Evolutionary conservation across 2,888 invertebrate genomes (phyloP), one percentile per base, ranked within the genome.

Genomic region (Unio delphinus): DNA sequence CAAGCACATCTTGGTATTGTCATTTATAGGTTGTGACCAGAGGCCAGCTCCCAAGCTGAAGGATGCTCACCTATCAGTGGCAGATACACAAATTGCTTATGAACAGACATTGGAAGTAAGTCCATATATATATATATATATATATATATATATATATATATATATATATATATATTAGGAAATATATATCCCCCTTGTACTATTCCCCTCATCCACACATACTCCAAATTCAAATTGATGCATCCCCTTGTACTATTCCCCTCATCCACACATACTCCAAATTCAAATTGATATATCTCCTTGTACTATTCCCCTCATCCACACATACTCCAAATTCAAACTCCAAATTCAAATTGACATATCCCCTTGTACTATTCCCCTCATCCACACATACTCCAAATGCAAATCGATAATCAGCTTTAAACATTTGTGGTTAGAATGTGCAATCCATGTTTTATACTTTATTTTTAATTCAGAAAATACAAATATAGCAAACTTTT

Each of bases 1-100:
- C 81, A 92, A 92, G 75, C 92, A 93, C 84, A 89, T 93, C 15
- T 85, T 93, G 54, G 90, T 93, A 8, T 92, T 93, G 92, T 89
- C 90, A 1, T 92, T 93, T 80, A 91, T 93, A 73, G 93, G 93
- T 1, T 83, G 87, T 20, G 89, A 92, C 63, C 89, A 89, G 54
- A 80, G 83, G 62, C 90, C 92, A 23, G 92, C 93, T 3, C 92
- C 92, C 1, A 91, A 92, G 80, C 87, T 93, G 45, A 91, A 91
- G 72, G 91, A 92, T 69, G 91, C 90, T 8, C 76, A 78, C 5
- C 87, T 92, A 70, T 84, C 86, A 4, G 68, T 80, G 5, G 86
- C 83, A n/a, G 90, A 92, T 60, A 74, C 90, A 68, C 84, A 88
- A 65, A 84, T 85, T 64, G 92, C 92, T 1, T 92, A 91, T 80